Evolutionary conservation across 1,140 invertebrate genomes (phyloP).

Genomic region (Bombyx mori): ASM3026992v2 NC_085115.1:5758501-5759000

Average conservation of each 20-base stretch:
- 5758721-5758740: conserved; percentile 23
- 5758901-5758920: conserved; percentile 76
- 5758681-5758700: conserved; percentile 61
- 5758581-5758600: too few species aligned
- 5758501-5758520: too few species aligned
- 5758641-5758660: too few species aligned
- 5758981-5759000: conserved; percentile 90
- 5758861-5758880: conserved; percentile 11
- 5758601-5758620: too few species aligned
- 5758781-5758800: conserved; percentile 71
- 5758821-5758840: conserved; percentile 41
- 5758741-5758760: conserved; percentile 74
- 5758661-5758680: conserved; percentile 36
- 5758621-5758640: too few species aligned
- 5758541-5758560: too few species aligned
- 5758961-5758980: conserved; percentile 84
- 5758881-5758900: conserved; percentile 20
- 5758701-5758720: conserved; percentile 11
- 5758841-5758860: conserved; percentile 9
- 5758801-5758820: conserved; percentile 74
- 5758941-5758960: conserved; percentile 78
- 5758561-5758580: too few species aligned
- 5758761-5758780: conserved; percentile 69
- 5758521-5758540: too few species aligned
- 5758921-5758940: conserved; percentile 68